These are phyloP conservation scores for Drosophila gaucha DNA, from an alignment of 2,888 invertebrate genomes.

Conservation along the genomic window DNA sequence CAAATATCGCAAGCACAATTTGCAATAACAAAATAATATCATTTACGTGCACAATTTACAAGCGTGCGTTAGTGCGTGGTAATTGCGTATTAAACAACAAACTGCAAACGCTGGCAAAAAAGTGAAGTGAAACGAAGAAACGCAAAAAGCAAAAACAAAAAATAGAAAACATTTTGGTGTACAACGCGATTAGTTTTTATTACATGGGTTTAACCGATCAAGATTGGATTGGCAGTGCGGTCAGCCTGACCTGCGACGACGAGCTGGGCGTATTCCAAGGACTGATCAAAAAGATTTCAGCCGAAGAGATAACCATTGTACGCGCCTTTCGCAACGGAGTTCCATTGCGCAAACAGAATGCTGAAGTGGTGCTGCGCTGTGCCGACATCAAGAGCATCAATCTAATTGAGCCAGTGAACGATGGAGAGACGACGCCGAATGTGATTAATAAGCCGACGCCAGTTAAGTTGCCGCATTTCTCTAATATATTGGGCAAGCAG, in stretches of 20 bases:
- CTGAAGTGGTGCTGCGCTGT: constrained; percentile 85
- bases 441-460: constrained; percentile 84
- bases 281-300: constrained; percentile 90
- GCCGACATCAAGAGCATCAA: constrained; percentile 90
- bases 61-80: constrained; percentile 52
- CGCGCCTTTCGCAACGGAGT: constrained; percentile 93
- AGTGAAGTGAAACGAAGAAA: constrained; percentile 28
- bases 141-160: constrained; percentile 4
- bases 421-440: constrained; percentile 78
- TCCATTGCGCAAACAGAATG: constrained; percentile 85
- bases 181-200: constrained; percentile 31
- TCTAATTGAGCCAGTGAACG: constrained; percentile 89
- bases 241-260: constrained; percentile 93
- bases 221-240: constrained; percentile 89
- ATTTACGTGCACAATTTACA: constrained; percentile 11
- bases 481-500: constrained; percentile 72
- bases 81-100: constrained; percentile 79
- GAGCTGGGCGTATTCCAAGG: constrained; percentile 92
- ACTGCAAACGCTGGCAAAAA: constrained; percentile 60
- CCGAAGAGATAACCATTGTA: constrained; percentile 89
- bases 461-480: constrained; percentile 83
- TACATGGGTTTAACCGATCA: constrained; percentile 72
- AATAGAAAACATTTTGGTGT: constrained; percentile 18
- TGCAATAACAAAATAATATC: background rate
- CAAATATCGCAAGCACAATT: constrained; percentile 11